A percentile compares a stretch with the other conserved stretches of the same genome.
Conservation (phyloP, 2,888 invertebrate species). For the Agrilus mali region DNA sequence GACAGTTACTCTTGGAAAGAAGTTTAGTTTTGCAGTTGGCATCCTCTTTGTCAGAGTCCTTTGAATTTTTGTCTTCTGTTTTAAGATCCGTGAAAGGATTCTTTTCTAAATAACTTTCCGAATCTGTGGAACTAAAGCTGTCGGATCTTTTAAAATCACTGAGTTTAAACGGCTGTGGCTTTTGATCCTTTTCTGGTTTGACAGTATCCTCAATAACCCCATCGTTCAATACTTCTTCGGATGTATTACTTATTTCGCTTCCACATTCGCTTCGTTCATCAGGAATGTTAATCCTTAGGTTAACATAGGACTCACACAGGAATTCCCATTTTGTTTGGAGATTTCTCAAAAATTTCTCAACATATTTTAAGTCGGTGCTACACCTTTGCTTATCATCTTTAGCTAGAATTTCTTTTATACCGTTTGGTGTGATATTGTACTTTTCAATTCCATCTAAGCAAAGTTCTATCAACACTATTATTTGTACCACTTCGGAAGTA, state of each 20-base stretch:
- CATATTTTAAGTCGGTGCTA: conserved; percentile 28
- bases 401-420: conserved; percentile 46
- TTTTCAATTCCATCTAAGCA: conserved; percentile 59
- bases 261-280: conserved; percentile 16
- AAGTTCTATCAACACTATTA: conserved; percentile 75
- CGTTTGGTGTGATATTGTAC: conserved; percentile 47
- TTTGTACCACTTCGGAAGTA: conserved; percentile 81
- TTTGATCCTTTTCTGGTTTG: conserved; percentile 5
- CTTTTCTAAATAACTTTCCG: conserved; percentile 31
- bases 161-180: conserved; percentile 35
- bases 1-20: too few species aligned
- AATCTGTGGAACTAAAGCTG: conserved; percentile 27
- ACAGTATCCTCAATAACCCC: conserved; percentile 2
- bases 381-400: conserved; percentile 29
- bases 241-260: conserved; percentile 11
- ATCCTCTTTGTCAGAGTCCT: conserved; percentile 16
- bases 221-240: conserved; percentile 16
- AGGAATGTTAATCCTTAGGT: conserved; percentile 29
- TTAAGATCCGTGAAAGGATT: conserved; percentile 30
- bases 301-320: conserved; percentile 31
- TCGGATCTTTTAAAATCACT: conserved; percentile 42
- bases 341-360: conserved; percentile 30
- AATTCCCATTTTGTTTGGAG: conserved; percentile 32
- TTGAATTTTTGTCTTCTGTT: conserved; percentile 28
- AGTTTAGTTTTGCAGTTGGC: conserved; percentile 21